Percentiles rank a stretch among this genome's conserved stretches.
Evolutionary conservation across 2,113 vertebrate species (phyloP).

Genomic region (Greenwoodochromis staneri): DNA sequence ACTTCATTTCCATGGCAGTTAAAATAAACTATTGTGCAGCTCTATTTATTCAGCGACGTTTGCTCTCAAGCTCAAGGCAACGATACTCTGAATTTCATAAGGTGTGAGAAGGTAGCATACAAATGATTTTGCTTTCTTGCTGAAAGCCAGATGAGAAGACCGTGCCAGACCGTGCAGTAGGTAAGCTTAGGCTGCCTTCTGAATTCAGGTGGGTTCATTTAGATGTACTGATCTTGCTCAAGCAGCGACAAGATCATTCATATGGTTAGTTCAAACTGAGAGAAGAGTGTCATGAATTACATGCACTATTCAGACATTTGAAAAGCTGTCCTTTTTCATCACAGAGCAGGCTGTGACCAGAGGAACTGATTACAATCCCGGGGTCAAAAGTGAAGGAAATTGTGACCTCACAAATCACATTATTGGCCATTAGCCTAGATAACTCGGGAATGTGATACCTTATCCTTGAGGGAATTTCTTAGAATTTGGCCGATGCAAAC

Average conservation of each 20-base stretch:
- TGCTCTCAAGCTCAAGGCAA: background rate
- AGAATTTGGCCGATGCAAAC: rapidly evolving
- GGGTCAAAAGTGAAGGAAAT: background rate
- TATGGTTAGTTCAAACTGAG: background rate
- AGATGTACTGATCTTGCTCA: background rate
- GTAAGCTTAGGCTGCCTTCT: background rate
- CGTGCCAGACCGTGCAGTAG: background rate
- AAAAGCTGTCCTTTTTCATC: background rate
- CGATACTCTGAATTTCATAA: background rate
- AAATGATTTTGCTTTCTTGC: background rate
- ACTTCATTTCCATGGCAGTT: background rate
- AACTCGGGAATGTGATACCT: background rate
- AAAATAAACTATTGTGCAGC: background rate
- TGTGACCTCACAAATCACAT: background rate
- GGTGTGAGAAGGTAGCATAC: background rate
- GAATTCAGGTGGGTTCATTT: background rate
- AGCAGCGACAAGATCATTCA: background rate
- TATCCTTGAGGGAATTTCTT: background rate
- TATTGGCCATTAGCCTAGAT: background rate
- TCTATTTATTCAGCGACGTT: background rate
- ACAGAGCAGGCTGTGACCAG: background rate
- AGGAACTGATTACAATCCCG: background rate
- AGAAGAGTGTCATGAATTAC: background rate
- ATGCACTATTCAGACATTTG: background rate
- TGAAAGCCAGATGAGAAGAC: background rate